A percentile compares a stretch with the other conserved stretches of the same genome.
phyloP scores from a whole-genome alignment of 2,888 invertebrate genomes.

The Aspidiotus destructor region DNA sequence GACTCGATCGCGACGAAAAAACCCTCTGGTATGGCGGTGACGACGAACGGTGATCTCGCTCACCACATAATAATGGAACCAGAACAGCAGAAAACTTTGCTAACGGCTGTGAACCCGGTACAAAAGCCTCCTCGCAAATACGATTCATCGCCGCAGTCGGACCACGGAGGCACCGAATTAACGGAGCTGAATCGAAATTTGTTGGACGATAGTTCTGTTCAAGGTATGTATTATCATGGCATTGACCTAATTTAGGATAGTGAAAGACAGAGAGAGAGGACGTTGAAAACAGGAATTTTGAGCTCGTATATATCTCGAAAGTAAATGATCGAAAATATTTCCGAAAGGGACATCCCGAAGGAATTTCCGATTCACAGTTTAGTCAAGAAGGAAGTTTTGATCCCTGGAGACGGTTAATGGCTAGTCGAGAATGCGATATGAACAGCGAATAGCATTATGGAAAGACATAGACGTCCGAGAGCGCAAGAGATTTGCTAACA shows the following conservation, averaged over 20 bases:
- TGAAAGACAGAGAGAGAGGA: no score
- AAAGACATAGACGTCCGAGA: no score
- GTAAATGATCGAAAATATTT: no score
- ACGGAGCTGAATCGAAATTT: conserved; percentile 72
- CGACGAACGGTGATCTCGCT: conserved; percentile 58
- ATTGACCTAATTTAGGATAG: neutral
- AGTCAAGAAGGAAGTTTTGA: no score
- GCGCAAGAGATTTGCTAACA: no score
- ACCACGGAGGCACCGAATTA: conserved; percentile 66
- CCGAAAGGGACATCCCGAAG: no score
- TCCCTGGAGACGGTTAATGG: no score
- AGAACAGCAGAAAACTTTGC: conserved; percentile 75
- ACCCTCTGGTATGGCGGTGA: conserved; percentile 46
- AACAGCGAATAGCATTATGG: no score
- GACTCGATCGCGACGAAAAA: conserved; percentile 43
- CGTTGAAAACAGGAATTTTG: no score
- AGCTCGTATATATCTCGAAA: no score
- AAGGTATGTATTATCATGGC: conserved; percentile 29
- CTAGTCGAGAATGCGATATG: no score
- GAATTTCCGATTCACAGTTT: no score
- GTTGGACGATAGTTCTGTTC: conserved; percentile 53
- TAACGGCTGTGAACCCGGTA: conserved; percentile 74
- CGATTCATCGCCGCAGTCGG: conserved; percentile 60
- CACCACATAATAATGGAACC: conserved; percentile 42
- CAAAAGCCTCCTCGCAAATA: conserved; percentile 71